Conservation (phyloP, 2,797 vertebrate genomes). For the Dermochelys coriacea region DNA sequence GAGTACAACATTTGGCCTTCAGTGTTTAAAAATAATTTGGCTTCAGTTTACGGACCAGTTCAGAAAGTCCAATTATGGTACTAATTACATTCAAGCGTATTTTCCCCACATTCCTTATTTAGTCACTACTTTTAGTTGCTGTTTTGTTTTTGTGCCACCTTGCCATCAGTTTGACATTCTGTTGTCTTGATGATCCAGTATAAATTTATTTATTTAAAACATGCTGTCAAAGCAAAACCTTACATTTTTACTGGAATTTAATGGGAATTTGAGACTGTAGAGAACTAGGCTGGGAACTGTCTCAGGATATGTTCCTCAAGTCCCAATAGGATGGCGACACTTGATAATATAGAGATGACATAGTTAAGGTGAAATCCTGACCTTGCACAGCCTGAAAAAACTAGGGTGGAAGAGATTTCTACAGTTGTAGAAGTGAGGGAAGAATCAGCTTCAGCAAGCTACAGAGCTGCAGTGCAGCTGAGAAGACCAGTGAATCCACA, state of each 20-base stretch:
- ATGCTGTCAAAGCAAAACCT: neutral
- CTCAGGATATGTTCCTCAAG: conserved; percentile 22
- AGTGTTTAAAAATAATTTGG: conserved; percentile 22
- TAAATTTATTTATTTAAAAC: neutral
- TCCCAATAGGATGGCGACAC: neutral
- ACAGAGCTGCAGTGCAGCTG: conserved; percentile 67
- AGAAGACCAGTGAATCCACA: conserved; percentile 58
- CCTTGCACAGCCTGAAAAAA: conserved; percentile 31
- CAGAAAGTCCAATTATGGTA: neutral
- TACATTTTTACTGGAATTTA: neutral
- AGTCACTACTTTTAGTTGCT: conserved; percentile 5
- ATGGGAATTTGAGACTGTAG: neutral
- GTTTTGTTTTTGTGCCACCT: neutral
- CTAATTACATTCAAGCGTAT: neutral
- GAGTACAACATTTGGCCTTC: neutral
- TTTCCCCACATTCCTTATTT: neutral
- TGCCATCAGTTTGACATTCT: neutral
- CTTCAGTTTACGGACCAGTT: neutral
- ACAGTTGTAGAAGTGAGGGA: conserved; percentile 65
- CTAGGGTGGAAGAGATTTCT: conserved; percentile 51
- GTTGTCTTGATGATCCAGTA: neutral
- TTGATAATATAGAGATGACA: conserved; percentile 3
- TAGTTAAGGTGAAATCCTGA: conserved; percentile 51
- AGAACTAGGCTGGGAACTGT: neutral
- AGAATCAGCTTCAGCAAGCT: conserved; percentile 66